phyloP scores from a whole-genome alignment of 1,140 invertebrate species.

The Caenorhabditis tropicalis region DNA sequence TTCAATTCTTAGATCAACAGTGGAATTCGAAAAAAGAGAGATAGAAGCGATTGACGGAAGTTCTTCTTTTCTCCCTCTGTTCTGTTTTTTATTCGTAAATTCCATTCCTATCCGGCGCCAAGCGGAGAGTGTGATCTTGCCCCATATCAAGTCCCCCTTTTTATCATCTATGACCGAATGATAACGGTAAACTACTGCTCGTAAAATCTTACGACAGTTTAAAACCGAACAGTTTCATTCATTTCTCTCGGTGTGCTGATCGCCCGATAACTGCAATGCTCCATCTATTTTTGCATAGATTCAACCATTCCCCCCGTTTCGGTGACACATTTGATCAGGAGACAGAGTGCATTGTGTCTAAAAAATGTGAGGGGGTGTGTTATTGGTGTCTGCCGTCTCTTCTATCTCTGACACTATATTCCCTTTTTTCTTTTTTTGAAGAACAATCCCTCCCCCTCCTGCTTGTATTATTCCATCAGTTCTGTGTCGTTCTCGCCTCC shows the following conservation, averaged over 20 bases:
- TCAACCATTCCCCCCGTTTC: too few species aligned
- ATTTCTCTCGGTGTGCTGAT: not conserved
- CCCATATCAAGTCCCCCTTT: not conserved
- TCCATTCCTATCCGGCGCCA: not conserved
- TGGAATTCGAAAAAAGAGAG: not conserved
- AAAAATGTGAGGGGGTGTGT: not conserved
- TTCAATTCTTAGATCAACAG: constrained; percentile 2
- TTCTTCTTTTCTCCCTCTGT: not conserved
- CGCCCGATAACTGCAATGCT: too few species aligned
- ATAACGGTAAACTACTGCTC: not conserved
- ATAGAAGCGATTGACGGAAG: not conserved
- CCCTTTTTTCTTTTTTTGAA: not conserved
- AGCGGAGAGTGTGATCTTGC: not conserved
- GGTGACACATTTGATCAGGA: not conserved
- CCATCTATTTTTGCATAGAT: too few species aligned
- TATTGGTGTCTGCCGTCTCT: not conserved
- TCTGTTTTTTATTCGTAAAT: not conserved
- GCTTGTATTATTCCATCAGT: not conserved
- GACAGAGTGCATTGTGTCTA: not conserved
- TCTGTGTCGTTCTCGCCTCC: not conserved
- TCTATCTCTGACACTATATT: not conserved
- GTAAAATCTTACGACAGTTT: not conserved
- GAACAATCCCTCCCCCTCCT: not conserved
- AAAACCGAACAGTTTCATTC: not conserved
- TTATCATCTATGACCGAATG: not conserved